Evolutionary conservation across 1,140 invertebrate genomes (phyloP), one percentile per base, ranked within the genome.

Genomic region (Phymorhynchus buccinoides): DNA sequence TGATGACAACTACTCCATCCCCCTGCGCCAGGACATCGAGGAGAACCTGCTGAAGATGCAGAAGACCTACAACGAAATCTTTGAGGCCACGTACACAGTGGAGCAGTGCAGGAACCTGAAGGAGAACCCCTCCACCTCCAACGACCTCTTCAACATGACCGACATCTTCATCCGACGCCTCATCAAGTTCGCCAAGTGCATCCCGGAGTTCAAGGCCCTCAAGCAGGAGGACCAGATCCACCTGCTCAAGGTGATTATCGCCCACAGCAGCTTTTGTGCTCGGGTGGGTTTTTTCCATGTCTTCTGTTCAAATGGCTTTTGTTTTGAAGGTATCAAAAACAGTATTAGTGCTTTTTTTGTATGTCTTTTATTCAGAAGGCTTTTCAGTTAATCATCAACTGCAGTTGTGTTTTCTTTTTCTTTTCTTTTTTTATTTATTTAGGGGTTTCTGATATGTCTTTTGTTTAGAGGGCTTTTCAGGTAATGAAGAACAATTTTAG

Each of bases 101-200:
- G 84, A 88, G 44, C 88, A 91, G 48, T 78, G 86, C 4, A 83
- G 80, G 16, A 90, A 89, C 77, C 84, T 62, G 14, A 68, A 88
- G n/a, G 85, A 87, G 66, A 88, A 89, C 84, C 89, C 90, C 18
- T 85, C 86, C 62, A 88, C 85, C 73, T 86, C 90, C 6, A 89
- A 89, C 85, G 90, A 92, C 78, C 88, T 93, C 18, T 92, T 91
- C 84, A 92, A 91, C 87, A 94, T 98, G 90, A 98, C 97, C 0
- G 97, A 97, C 3, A 95, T 97, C 84, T 97, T 97, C 3, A 98
- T 98, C 87, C 94, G 97, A 83, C 94, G 97, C 56, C 94, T 98
- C 35, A 92, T 91, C 73, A 89, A 89, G 79, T 92, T 91, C 88
- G 88, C 89, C 42, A 92, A 92, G 87, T 86, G 88, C 85, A 89